Conservation (phyloP, 2,113 vertebrate species). For the Thomomys bottae region DNA sequence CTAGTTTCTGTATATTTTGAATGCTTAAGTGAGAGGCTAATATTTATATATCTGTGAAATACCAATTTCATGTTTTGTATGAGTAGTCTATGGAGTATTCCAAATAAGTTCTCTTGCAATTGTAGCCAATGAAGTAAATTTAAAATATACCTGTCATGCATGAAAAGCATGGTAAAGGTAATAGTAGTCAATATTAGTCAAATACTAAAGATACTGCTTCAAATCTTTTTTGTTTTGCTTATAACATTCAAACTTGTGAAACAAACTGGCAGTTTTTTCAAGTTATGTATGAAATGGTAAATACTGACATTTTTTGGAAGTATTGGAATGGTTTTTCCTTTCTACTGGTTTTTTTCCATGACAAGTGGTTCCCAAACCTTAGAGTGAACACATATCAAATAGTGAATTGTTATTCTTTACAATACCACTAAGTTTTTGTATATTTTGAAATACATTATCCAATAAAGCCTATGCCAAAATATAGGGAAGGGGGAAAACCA, state of each 20-base stretch:
- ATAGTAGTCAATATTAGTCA: neutral
- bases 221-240: neutral
- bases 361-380: neutral
- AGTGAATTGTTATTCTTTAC: neutral
- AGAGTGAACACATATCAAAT: no score
- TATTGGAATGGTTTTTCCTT: neutral
- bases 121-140: neutral
- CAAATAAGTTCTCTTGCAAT: neutral
- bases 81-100: neutral
- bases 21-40: neutral
- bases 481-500: no score
- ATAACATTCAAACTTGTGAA: neutral
- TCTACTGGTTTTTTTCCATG: neutral
- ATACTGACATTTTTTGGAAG: neutral
- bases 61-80: neutral
- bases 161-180: neutral
- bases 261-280: neutral
- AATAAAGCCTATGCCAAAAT: slow-evolving; percentile 44
- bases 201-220: neutral
- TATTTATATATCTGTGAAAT: neutral
- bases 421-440: neutral
- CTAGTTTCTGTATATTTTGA: neutral
- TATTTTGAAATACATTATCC: slow-evolving; percentile 25
- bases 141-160: neutral
- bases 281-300: neutral